These are phyloP conservation scores for Notothenia rossii DNA, from an alignment of 2,113 vertebrate genomes.

Conservation along the genomic window DNA sequence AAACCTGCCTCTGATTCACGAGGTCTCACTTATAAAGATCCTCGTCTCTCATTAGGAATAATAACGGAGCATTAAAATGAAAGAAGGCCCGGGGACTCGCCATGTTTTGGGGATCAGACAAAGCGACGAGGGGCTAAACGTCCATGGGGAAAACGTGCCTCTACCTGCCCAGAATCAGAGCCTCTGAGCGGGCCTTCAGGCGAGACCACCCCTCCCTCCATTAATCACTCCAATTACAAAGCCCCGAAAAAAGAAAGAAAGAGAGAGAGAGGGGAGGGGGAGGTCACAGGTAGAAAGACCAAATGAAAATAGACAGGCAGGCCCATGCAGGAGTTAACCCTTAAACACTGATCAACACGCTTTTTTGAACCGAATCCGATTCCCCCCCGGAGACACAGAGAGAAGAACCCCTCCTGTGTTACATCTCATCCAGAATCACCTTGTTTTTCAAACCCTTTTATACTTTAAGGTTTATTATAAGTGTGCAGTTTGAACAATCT, in stretches of 20 bases:
- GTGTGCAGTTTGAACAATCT: too few relatives aligned
- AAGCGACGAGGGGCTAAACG: conserved; percentile 67
- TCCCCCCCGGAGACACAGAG: conserved; percentile 7
- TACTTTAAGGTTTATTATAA: neutral
- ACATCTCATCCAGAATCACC: too few relatives aligned
- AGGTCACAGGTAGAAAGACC: conserved; percentile 30
- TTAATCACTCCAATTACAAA: conserved; percentile 85
- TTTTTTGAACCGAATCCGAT: conserved; percentile 9
- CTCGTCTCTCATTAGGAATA: conserved; percentile 55
- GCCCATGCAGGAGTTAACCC: neutral
- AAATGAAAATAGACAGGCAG: conserved; percentile 39
- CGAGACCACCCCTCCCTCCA: conserved; percentile 79
- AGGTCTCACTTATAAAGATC: too few relatives aligned
- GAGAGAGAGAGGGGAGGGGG: conserved; percentile 3
- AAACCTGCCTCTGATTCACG: too few relatives aligned
- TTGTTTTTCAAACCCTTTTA: too few relatives aligned
- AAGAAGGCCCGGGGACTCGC: conserved; percentile 33
- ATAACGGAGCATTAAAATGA: conserved; percentile 53
- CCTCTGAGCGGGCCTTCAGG: conserved; percentile 73
- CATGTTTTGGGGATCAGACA: conserved; percentile 58
- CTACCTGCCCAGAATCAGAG: conserved; percentile 71
- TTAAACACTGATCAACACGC: conserved; percentile 10
- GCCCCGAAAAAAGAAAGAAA: conserved; percentile 62
- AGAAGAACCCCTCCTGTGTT: neutral
- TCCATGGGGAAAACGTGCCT: conserved; percentile 74